Percentiles rank a stretch among this genome's conserved stretches.
phyloP scores from a whole-genome alignment of 1,140 invertebrate genomes.

The Rhagoletis zephyria region DNA sequence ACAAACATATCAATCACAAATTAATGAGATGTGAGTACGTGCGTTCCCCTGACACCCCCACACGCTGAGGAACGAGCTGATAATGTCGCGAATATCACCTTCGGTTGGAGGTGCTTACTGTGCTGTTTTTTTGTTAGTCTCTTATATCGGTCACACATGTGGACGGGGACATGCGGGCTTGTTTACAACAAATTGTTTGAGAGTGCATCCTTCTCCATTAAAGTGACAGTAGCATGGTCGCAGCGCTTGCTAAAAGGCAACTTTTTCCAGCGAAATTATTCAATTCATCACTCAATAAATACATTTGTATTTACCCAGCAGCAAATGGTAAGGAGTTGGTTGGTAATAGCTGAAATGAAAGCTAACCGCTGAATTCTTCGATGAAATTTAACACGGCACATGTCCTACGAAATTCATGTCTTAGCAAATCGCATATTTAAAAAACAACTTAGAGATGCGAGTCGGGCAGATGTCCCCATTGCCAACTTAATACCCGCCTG shows the following conservation, averaged over 20 bases:
- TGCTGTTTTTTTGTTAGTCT: background rate
- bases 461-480: no score
- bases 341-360: no score
- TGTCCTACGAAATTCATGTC: no score
- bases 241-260: background rate
- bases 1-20: slow-evolving; percentile 64
- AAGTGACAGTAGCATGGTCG: background rate
- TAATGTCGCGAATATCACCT: slow-evolving; percentile 13
- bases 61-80: background rate
- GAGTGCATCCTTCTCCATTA: background rate
- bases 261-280: slow-evolving; percentile 15
- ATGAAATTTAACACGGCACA: no score
- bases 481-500: no score
- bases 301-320: background rate
- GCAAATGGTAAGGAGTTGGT: no score
- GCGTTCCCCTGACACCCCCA: background rate
- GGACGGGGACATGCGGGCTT: background rate
- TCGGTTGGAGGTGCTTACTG: background rate
- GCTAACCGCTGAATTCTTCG: no score
- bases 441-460: no score
- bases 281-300: slow-evolving; percentile 2
- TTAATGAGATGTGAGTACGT: slow-evolving; percentile 73
- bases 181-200: background rate
- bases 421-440: no score
- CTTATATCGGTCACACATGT: slow-evolving; percentile 35